Conservation (phyloP, 2,888 invertebrate species). For the Arge pagana region DNA sequence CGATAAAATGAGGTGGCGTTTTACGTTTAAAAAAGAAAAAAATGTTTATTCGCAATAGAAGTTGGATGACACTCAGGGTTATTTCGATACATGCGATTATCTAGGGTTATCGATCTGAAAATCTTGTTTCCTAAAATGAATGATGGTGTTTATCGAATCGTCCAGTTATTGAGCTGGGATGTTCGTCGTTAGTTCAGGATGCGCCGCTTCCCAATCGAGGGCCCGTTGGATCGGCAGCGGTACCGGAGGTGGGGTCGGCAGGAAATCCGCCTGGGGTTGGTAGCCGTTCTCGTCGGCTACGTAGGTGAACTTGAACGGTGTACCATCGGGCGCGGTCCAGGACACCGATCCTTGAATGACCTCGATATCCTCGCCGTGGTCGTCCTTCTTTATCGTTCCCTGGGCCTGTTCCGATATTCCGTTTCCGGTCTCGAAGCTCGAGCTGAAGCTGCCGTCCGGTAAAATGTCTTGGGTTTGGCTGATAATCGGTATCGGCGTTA, state of each 20-base stretch:
- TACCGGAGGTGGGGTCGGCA: constrained; percentile 31
- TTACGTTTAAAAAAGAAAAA: no score
- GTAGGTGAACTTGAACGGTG: constrained; percentile 29
- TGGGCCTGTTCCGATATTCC: constrained; percentile 4
- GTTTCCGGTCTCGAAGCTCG: constrained; percentile 2
- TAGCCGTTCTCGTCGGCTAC: constrained; percentile 39
- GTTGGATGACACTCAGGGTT: no score
- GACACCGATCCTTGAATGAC: constrained; percentile 30
- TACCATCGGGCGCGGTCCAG: constrained; percentile 34
- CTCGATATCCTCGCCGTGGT: not conserved
- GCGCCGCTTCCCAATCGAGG: constrained; percentile 34
- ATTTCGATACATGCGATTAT: no score
- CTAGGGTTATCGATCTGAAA: no score
- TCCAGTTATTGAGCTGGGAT: no score
- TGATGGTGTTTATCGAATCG: no score
- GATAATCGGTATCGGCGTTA: constrained; percentile 11
- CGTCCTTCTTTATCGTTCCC: constrained; percentile 5
- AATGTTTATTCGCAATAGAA: no score
- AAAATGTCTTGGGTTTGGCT: constrained; percentile 6
- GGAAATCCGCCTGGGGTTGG: constrained; percentile 33
- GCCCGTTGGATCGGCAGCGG: constrained; percentile 29
- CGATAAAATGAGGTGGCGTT: no score
- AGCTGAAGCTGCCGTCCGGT: constrained; percentile 5
- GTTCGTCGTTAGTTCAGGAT: constrained; percentile 24
- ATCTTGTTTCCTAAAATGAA: no score